A percentile compares a stretch with the other conserved stretches of the same genome.
These are phyloP conservation scores for Drosophila saltans DNA, from an alignment of 1,140 invertebrate genomes.

Conservation along the genomic window DNA sequence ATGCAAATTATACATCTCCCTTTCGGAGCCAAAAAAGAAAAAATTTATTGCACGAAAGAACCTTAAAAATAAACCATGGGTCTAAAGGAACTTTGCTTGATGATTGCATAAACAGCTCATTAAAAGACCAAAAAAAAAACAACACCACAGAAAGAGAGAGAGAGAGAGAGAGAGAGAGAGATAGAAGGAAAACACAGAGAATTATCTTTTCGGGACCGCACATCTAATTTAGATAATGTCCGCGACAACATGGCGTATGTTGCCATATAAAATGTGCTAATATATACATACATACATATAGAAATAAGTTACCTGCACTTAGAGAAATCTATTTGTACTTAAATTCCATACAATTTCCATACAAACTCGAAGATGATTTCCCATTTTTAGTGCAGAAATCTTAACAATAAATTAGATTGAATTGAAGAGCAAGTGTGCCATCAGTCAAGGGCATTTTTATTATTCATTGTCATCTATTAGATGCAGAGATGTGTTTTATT, in stretches of 20 bases:
- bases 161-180: constrained; percentile 15
- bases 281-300: neutral
- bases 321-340: neutral
- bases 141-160: neutral
- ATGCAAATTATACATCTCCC: constrained; percentile 59
- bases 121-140: constrained; percentile 40
- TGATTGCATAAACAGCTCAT: constrained; percentile 76
- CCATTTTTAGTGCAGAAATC: neutral
- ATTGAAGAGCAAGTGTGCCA: neutral
- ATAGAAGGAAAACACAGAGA: neutral
- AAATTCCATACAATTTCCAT: too few relatives aligned
- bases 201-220: constrained; percentile 46
- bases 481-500: neutral
- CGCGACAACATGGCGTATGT: constrained; percentile 48
- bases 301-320: neutral
- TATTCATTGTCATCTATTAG: constrained; percentile 2
- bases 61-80: constrained; percentile 1
- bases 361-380: too few relatives aligned
- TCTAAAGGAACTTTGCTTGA: constrained; percentile 24
- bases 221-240: constrained; percentile 67
- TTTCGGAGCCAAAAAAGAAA: neutral
- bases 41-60: constrained; percentile 46
- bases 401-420: neutral
- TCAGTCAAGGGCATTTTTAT: neutral
- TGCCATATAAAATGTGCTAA: constrained; percentile 10